Evolutionary conservation across 2,888 invertebrate species (phyloP).

Genomic region (Philopedon plagiatum): DNA sequence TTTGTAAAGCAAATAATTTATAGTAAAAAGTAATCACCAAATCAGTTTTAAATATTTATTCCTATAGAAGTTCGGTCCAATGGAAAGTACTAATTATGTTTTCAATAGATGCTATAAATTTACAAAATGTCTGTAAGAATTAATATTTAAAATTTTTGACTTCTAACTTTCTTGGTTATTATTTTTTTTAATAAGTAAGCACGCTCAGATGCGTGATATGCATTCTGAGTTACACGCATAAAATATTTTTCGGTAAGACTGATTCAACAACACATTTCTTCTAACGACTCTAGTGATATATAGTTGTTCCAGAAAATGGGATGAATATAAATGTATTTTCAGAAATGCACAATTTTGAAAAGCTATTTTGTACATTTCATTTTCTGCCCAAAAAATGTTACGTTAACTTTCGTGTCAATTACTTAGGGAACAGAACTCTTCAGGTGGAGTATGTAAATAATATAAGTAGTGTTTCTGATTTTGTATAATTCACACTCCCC

Average conservation of each 20-base stretch:
- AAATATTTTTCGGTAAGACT: slow-evolving; percentile 69
- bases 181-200: slow-evolving; percentile 19
- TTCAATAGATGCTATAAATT: neutral
- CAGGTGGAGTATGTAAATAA: slow-evolving; percentile 65
- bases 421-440: slow-evolving; percentile 83
- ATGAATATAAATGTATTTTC: slow-evolving; percentile 4
- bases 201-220: slow-evolving; percentile 51
- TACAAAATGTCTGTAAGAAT: slow-evolving; percentile 25
- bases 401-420: slow-evolving; percentile 84
- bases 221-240: slow-evolving; percentile 31
- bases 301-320: slow-evolving; percentile 27
- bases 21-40: slow-evolving; percentile 35
- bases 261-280: slow-evolving; percentile 69
- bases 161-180: slow-evolving; percentile 34
- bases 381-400: slow-evolving; percentile 64
- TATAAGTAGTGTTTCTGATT: slow-evolving; percentile 42
- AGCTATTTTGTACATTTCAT: slow-evolving; percentile 19
- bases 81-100: slow-evolving; percentile 6
- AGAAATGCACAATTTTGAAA: slow-evolving; percentile 10
- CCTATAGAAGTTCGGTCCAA: slow-evolving; percentile 32
- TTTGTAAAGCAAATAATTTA: slow-evolving; percentile 41
- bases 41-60: slow-evolving; percentile 28
- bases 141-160: slow-evolving; percentile 6
- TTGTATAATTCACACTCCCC: slow-evolving; percentile 32
- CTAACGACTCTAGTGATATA: slow-evolving; percentile 60